Evolutionary conservation across 2,888 invertebrate species (phyloP).

Genomic region (Tenthredo notha): DNA sequence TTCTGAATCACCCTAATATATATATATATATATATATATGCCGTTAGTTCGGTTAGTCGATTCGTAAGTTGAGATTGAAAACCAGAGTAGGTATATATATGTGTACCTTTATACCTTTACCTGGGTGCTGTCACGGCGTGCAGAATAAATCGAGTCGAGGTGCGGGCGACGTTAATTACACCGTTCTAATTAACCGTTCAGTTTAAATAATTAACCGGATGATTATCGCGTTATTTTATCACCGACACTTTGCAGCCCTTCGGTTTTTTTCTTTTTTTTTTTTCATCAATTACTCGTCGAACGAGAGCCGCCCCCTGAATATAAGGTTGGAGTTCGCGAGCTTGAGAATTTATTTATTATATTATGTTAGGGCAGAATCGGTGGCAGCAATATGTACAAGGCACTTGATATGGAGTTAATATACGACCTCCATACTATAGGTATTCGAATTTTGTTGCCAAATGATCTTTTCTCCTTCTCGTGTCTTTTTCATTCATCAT

Average conservation of each 20-base stretch:
- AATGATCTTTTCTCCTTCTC: not conserved
- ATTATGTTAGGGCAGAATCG: not conserved
- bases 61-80: constrained; percentile 27
- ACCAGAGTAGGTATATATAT: not conserved
- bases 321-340: constrained; percentile 28
- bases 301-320: not conserved
- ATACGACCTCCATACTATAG: not conserved
- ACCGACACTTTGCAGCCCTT: constrained; percentile 40
- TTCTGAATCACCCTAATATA: too few species aligned
- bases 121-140: not conserved
- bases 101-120: not conserved
- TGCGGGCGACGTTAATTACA: constrained; percentile 36
- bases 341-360: constrained; percentile 17
- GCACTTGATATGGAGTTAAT: not conserved
- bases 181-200: constrained; percentile 45
- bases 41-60: not conserved
- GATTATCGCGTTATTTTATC: constrained; percentile 48
- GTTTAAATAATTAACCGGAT: constrained; percentile 42
- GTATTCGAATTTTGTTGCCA: not conserved
- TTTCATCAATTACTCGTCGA: constrained; percentile 8
- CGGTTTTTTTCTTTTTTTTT: not conserved
- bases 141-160: constrained; percentile 21
- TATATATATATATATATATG: not conserved
- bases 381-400: not conserved
- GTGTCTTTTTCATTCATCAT: not conserved